A percentile compares a stretch with the other conserved stretches of the same genome.
Conservation (phyloP, 2,113 vertebrate genomes). For the Nothocercus julius region DNA sequence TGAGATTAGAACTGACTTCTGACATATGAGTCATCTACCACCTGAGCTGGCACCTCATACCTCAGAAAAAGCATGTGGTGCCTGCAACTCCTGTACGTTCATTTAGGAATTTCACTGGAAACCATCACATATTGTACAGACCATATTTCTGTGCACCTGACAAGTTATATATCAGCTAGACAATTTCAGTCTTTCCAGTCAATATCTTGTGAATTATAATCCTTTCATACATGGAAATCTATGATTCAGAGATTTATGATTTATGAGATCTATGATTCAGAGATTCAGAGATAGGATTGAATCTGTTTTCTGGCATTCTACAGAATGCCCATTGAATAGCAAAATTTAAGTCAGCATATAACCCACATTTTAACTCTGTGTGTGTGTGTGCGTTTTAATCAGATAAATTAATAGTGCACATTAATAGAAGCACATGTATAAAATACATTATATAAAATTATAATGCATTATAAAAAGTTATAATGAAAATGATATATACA, state of each 20-base stretch:
- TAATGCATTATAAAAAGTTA: neutral
- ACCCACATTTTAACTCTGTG: fast-evolving
- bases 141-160: neutral
- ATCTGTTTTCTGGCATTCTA: neutral
- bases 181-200: neutral
- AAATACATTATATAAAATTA: neutral
- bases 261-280: neutral
- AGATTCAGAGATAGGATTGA: fast-evolving
- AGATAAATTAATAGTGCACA: neutral
- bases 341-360: neutral
- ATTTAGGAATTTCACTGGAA: neutral
- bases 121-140: neutral
- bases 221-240: neutral
- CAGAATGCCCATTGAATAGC: neutral
- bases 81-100: neutral
- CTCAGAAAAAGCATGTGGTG: neutral
- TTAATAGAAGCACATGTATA: neutral
- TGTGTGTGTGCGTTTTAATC: neutral
- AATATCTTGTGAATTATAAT: neutral
- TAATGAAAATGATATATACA: neutral
- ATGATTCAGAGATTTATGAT: neutral
- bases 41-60: neutral
- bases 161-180: neutral
- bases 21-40: neutral
- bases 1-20: neutral